A percentile compares a stretch with the other conserved stretches of the same genome.
Evolutionary conservation across 2,888 invertebrate genomes (phyloP).

Genomic region (Aphodius sticticus): DNA sequence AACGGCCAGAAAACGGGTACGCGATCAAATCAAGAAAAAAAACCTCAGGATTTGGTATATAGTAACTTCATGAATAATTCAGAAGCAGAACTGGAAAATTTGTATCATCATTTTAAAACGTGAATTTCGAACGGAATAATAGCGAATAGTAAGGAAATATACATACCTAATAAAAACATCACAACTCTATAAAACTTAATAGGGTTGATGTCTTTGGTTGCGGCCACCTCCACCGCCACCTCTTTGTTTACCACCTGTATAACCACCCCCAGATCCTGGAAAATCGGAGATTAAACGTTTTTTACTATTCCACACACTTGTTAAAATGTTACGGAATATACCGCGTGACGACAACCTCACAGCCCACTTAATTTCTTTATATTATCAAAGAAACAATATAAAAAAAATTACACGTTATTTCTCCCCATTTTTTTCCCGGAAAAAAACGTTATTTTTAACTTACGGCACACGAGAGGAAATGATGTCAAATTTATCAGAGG

Average conservation of each 20-base stretch:
- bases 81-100: conserved; percentile 47
- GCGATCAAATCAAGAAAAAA: background rate
- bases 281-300: conserved; percentile 37
- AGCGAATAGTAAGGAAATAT: conserved; percentile 12
- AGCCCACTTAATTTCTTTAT: conserved; percentile 19
- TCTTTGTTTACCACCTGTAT: conserved; percentile 87
- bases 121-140: conserved; percentile 10
- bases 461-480: background rate
- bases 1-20: background rate
- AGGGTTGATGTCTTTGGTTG: conserved; percentile 90
- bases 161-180: conserved; percentile 43
- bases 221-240: conserved; percentile 76
- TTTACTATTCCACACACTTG: background rate
- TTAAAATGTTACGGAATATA: background rate
- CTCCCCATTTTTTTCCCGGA: too few species aligned
- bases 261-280: conserved; percentile 62
- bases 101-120: conserved; percentile 39
- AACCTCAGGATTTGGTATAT: conserved; percentile 32
- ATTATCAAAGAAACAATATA: too few species aligned
- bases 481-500: background rate
- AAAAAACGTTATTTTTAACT: background rate
- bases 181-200: conserved; percentile 63
- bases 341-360: background rate
- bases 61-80: conserved; percentile 41
- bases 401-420: too few species aligned